Conservation (phyloP, 2,113 vertebrate genomes). For the Sapajus apella region DNA sequence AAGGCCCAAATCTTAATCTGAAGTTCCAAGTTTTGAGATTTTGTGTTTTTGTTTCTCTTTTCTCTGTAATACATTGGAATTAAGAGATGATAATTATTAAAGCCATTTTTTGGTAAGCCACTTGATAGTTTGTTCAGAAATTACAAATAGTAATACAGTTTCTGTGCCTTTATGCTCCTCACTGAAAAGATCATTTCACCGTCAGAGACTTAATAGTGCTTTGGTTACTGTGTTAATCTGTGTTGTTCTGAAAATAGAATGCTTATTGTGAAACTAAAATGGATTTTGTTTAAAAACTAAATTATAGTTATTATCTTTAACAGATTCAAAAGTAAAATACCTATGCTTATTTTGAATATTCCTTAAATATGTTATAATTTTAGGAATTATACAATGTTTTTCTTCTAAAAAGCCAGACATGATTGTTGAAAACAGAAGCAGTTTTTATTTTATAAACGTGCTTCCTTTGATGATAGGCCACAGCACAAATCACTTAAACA, state of each 20-base stretch:
- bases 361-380: background rate
- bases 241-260: conserved; percentile 15
- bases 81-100: background rate
- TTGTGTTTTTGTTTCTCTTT: background rate
- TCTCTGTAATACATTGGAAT: background rate
- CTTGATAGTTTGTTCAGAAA: conserved; percentile 18
- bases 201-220: background rate
- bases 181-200: background rate
- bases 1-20: background rate
- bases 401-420: background rate
- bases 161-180: background rate
- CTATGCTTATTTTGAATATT: background rate
- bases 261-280: background rate
- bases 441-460: background rate
- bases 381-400: background rate
- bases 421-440: background rate
- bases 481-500: background rate
- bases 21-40: background rate
- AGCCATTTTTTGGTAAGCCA: background rate
- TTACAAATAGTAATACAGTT: background rate
- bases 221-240: background rate
- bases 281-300: conserved; percentile 5
- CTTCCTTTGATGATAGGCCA: background rate
- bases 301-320: background rate
- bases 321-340: background rate